phyloP scores from a whole-genome alignment of 2,797 vertebrate genomes.

The Phaenicophaeus curvirostris region DNA sequence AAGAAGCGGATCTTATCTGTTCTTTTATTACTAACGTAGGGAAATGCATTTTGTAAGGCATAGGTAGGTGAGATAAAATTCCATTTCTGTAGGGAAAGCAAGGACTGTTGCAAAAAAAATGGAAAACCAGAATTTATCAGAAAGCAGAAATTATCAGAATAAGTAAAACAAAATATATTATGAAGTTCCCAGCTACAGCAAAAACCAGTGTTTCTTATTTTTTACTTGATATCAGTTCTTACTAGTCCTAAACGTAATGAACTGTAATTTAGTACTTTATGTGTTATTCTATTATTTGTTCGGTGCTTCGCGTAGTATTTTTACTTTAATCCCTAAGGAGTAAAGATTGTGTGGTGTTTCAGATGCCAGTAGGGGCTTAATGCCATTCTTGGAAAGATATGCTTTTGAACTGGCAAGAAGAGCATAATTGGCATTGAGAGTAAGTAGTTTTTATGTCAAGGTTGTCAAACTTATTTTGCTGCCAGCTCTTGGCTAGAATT shows the following conservation, averaged over 20 bases:
- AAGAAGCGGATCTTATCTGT: neutral
- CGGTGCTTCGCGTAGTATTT: conserved; percentile 2
- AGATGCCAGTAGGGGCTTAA: neutral
- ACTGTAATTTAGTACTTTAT: neutral
- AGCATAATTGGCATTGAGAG: conserved; percentile 32
- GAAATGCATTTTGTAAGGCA: neutral
- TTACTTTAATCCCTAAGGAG: neutral
- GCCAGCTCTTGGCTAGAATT: conserved; percentile 58
- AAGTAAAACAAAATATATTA: neutral
- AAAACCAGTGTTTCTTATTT: neutral
- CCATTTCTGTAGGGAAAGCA: neutral
- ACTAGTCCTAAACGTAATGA: neutral
- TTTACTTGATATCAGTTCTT: neutral
- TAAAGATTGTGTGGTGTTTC: neutral
- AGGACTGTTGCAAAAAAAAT: neutral
- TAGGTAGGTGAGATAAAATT: neutral
- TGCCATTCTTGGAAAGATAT: conserved; percentile 32
- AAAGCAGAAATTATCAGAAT: neutral
- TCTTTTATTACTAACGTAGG: neutral
- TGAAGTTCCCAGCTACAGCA: neutral
- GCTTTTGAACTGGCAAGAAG: conserved; percentile 48
- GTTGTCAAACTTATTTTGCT: conserved; percentile 48
- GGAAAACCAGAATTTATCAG: neutral
- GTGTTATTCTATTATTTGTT: neutral
- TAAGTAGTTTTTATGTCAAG: conserved; percentile 64